Base-by-base conservation (phyloP, 2,888 invertebrate genomes). In the Hypselothyrea guttata region DNA sequence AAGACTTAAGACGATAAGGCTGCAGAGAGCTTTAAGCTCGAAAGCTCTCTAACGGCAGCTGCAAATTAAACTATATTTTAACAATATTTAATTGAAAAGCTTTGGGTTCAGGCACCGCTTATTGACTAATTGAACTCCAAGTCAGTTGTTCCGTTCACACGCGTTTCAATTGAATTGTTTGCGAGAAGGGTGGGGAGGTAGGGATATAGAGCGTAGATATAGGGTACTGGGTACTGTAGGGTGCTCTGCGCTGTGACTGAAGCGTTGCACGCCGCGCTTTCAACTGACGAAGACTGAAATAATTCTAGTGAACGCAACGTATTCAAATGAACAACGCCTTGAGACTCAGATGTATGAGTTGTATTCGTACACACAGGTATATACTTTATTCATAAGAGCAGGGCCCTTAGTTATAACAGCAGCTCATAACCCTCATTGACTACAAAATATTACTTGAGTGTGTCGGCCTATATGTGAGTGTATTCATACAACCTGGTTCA, bases 71-170 rank as follows among this genome's bases (percentile, higher is more conserved):
- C 22, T 22, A 2, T 22, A 2, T 22, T 22, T 22, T 22, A 22
- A 22, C 5, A 4, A 22, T 22, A 22, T 22, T 22, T 22, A 22
- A 5, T 22, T 22, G 22, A 22, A 22, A 22, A 22, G 48, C 12
- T 34, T 41, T 37, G 58, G 72, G 67, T n/a, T n/a, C n/a, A n/a
- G n/a, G n/a, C n/a, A n/a, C n/a, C n/a, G n/a, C n/a, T n/a, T 22
- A 22, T 22, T 22, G 22, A 22, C 22, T 8, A 48, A 13, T 40
- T 28, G 41, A 18, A 37, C 27, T 11, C 16, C n/a, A 35, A 18
- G 9, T 7, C 53, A 46, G 42, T 37, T 60, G 57, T 15, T 49
- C 28, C 15, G 18, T 63, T 70, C 71, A 78, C 83, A 82, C 83
- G 81, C 77, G 62, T 66, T 65, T 58, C 13, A 49, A 62, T 52